Evolutionary conservation across 2,888 invertebrate species (phyloP).

Genomic region (Tetragonula carbonaria): DNA sequence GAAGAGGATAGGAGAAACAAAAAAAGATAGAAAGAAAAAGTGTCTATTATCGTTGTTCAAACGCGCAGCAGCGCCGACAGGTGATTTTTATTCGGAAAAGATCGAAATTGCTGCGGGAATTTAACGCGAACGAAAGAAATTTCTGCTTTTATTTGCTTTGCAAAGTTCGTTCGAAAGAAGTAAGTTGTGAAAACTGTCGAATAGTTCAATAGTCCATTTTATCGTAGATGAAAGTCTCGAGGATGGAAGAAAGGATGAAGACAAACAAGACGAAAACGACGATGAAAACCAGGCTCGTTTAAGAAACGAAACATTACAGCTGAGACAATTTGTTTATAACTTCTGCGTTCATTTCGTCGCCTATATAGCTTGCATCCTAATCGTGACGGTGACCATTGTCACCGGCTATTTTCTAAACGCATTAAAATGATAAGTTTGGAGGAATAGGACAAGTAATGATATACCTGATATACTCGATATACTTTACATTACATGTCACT

Average conservation of each 20-base stretch:
- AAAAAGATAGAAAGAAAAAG: not conserved
- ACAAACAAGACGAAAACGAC: not conserved
- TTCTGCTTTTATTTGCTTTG: not conserved
- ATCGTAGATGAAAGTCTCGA: not conserved
- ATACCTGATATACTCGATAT: too few species aligned
- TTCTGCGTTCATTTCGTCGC: constrained; percentile 62
- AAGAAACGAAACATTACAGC: not conserved
- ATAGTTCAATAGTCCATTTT: not conserved
- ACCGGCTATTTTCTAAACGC: constrained; percentile 45
- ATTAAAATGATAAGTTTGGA: not conserved
- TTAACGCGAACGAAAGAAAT: not conserved
- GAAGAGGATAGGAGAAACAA: not conserved
- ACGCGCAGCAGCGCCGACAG: not conserved
- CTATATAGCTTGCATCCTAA: constrained; percentile 43
- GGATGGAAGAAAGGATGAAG: not conserved
- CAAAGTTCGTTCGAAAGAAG: not conserved
- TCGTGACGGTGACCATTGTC: constrained; percentile 45
- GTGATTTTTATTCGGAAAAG: not conserved
- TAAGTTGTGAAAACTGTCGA: not conserved
- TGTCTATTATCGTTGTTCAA: not conserved
- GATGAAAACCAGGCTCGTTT: not conserved
- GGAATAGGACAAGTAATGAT: not conserved
- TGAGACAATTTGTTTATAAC: constrained; percentile 36
- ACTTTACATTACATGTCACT: too few species aligned
- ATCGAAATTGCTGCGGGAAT: not conserved